Evolutionary conservation across 2,888 invertebrate species (phyloP), one percentile per base, ranked within the genome.

Genomic region (Lypha dubia): DNA sequence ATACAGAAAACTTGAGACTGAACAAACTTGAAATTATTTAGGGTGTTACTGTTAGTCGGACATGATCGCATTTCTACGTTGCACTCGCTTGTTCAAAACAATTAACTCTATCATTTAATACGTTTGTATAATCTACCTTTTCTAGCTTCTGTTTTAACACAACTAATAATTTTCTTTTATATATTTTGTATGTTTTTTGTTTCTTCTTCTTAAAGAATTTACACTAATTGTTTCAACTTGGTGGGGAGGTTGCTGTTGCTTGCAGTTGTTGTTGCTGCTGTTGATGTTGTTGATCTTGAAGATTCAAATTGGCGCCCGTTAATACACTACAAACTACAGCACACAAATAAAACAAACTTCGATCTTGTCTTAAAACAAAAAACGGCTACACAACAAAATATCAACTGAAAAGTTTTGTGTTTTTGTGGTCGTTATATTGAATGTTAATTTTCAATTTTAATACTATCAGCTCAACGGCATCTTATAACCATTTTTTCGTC

Each of bases 61-160:
- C 46, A 65, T 9, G 3, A 38, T 65, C 38, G 0, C 13, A 0
- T 17, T 46, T 17, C n/a, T 1, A 15, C 4, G 38, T 8, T 68
- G 49, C 41, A 51, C 38, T 71, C 17, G 20, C 38, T 24, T 17
- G 44, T 62, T 20, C 62, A 28, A 6, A 63, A 67, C 70, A 75
- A 70, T 81, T 81, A 81, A 75, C 53, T 65, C 58, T 71, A 79
- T 74, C 58, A 68, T 83, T 79, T 83, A 74, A 68, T 74, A 56
- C 70, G 62, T 62, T 74, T 79, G 67, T 63, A 63, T 79, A 67
- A 53, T 79, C 74, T 56, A 53, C 51, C 68, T 62, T 76, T 84
- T 80, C 80, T 80, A 84, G 84, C 84, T 84, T 80, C 84, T 80
- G 84, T 84, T 84, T 80, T 63, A 67, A 77, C 63, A 46, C 75